Evolutionary conservation across 2,888 invertebrate genomes (phyloP), one percentile per base, ranked within the genome.

Genomic region (Drosophila mimica): DNA sequence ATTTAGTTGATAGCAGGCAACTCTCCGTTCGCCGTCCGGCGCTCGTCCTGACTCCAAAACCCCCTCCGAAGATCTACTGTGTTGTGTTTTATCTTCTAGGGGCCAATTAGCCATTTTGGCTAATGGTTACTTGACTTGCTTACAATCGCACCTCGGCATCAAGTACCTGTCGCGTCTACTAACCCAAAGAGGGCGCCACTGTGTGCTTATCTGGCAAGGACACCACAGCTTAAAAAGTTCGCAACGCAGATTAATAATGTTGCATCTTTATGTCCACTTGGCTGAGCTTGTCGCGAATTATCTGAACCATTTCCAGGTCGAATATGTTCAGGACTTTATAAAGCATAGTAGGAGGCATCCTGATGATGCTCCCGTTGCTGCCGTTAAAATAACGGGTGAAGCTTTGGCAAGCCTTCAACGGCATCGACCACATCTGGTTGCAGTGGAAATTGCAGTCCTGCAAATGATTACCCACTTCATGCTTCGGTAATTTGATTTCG

Each of bases 81-180:
- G 11, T 5, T 20, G 5, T 11, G 43, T 5, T 20, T 43, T 11
- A 11, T 20, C 20, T 43, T 43, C 43, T 20, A 20, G 20, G 20
- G 15, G 48, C 30, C 54, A 61, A 36, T n/a, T n/a, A 59, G 74
- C 11, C 13, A 25, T 31, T 40, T 43, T 28, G 25, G 15, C 15
- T 15, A 17, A n/a, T 6, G 11, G 40, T 20, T 36, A 13, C 31
- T 36, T 40, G 36, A 30, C 70, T 89, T 91, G 90, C 83, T 90
- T 90, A 86, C 86, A 83, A 89, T 91, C 89, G 90, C 92, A 91
- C 92, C 91, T 92, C 82, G 88, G 91, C 75, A 75, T 75, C 77
- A 66, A 53, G 66, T 51, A 66, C 34, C 31, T 2, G 4, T 6
- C 5, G 56, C 74, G 77, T 64, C 92, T 92, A 92, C 92, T 92